Conservation (phyloP, 2,797 vertebrate species). For the Molossus molossus region DNA sequence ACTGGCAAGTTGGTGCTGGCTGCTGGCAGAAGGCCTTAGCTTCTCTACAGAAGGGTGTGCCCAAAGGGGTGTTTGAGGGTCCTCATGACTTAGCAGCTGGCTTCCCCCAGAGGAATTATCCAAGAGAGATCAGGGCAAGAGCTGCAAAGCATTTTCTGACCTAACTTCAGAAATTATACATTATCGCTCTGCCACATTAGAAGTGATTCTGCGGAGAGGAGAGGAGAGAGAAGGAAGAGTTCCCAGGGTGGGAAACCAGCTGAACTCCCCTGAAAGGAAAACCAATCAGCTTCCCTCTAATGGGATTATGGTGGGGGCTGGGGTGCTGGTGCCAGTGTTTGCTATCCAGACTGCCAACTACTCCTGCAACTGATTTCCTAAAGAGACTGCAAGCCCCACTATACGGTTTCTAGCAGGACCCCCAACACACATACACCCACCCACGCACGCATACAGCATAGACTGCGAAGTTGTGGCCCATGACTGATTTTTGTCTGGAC, state of each 20-base stretch:
- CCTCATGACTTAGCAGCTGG: not conserved
- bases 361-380: not conserved
- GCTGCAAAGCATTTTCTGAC: not conserved
- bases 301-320: not conserved
- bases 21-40: not conserved
- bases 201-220: not conserved
- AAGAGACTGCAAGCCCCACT: not conserved
- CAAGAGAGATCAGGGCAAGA: not conserved
- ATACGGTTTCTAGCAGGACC: not conserved
- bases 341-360: not conserved
- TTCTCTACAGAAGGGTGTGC: not conserved
- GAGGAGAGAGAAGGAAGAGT: not conserved
- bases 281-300: not conserved
- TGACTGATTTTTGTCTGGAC: not conserved
- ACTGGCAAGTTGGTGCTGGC: not conserved
- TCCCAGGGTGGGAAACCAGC: not conserved
- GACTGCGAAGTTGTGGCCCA: not conserved
- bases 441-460: too few relatives aligned
- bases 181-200: not conserved
- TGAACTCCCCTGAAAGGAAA: not conserved
- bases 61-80: not conserved
- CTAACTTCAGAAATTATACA: not conserved
- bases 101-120: not conserved
- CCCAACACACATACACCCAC: not conserved
- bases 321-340: not conserved